phyloP scores from a whole-genome alignment of 2,113 vertebrate species.

The Motacilla alba region DNA sequence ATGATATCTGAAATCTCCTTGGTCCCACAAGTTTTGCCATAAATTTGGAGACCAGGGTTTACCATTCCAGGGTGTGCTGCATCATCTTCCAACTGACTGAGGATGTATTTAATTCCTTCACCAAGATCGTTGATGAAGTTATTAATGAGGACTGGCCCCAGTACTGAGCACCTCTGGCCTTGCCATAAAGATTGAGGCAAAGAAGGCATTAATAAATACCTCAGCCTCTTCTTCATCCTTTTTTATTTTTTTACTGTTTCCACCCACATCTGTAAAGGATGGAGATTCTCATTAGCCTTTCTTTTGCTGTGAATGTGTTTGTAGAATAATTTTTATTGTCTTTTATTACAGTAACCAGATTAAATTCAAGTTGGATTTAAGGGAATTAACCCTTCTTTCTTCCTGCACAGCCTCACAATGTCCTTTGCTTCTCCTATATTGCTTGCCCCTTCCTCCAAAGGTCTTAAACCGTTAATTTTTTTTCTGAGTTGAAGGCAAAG shows the following conservation, averaged over 20 bases:
- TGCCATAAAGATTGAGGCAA: not conserved
- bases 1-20: not conserved
- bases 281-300: not conserved
- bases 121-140: not conserved
- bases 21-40: not conserved
- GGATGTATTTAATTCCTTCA: not conserved
- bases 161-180: accelerated
- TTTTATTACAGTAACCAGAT: not conserved
- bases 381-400: not conserved
- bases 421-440: not conserved
- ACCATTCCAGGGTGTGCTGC: not conserved
- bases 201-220: not conserved
- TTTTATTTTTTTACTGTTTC: not conserved
- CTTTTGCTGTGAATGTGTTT: not conserved
- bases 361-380: not conserved
- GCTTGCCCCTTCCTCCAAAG: not conserved
- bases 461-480: not conserved
- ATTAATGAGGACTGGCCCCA: not conserved
- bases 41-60: not conserved
- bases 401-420: not conserved
- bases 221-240: not conserved
- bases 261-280: not conserved
- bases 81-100: not conserved
- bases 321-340: not conserved
- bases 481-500: not conserved